Evolutionary conservation across 2,113 vertebrate species (phyloP).

Genomic region (Myrmecophaga tridactyla): DNA sequence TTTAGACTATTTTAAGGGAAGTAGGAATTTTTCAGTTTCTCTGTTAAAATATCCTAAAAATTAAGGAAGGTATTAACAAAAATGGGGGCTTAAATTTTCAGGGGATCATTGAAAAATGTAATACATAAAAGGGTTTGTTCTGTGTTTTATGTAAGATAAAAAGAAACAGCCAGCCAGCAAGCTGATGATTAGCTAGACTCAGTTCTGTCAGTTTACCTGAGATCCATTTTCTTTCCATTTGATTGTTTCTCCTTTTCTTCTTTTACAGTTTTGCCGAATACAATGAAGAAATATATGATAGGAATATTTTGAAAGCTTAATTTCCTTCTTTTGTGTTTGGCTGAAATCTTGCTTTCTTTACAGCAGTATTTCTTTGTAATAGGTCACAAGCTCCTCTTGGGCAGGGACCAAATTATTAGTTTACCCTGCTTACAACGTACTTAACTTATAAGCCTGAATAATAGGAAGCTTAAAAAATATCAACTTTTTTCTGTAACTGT

Average conservation of each 20-base stretch:
- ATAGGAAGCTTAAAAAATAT: slow-evolving; percentile 41
- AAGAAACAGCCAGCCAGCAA: not conserved
- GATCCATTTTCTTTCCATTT: not conserved
- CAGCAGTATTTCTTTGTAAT: not conserved
- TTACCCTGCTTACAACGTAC: not conserved
- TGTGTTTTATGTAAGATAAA: not conserved
- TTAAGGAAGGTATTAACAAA: slow-evolving; percentile 23
- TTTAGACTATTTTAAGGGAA: not conserved
- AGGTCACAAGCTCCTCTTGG: not conserved
- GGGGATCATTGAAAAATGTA: not conserved
- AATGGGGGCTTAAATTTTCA: not conserved
- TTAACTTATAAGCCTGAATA: not conserved
- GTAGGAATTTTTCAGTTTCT: slow-evolving; percentile 10
- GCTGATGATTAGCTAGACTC: not conserved
- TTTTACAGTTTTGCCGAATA: slow-evolving; percentile 35
- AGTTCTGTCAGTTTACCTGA: not conserved
- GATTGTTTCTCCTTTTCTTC: slow-evolving; percentile 8
- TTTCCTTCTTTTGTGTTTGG: slow-evolving; percentile 13
- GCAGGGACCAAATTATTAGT: not conserved
- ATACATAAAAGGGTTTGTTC: not conserved
- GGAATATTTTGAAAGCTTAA: not conserved
- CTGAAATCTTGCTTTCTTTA: slow-evolving; percentile 10
- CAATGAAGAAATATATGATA: not conserved
- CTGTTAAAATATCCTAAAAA: slow-evolving; percentile 5
- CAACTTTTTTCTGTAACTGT: not conserved